Percentiles rank a stretch among this genome's conserved stretches.
phyloP scores from a whole-genome alignment of 2,113 vertebrate species.

The Gymnocephalus cernua region DNA sequence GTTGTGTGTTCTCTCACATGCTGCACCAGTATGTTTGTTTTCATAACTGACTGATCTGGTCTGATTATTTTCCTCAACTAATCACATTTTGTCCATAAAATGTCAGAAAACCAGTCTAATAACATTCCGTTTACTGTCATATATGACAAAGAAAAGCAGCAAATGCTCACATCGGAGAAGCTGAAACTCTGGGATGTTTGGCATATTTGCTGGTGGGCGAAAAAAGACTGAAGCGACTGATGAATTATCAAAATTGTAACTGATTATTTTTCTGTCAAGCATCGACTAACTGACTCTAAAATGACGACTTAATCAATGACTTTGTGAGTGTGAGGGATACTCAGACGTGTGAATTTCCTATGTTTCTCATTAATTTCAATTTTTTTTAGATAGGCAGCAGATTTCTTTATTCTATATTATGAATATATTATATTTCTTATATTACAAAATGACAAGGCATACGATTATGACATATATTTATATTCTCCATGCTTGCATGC shows the following conservation, averaged over 20 bases:
- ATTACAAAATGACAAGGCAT: neutral
- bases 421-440: neutral
- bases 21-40: neutral
- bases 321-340: neutral
- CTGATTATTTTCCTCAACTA: neutral
- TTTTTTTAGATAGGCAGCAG: neutral
- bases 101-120: neutral
- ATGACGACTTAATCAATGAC: neutral
- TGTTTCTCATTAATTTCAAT: neutral
- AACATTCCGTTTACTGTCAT: neutral
- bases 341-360: neutral
- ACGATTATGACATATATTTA: slow-evolving; percentile 2
- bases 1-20: neutral
- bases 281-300: slow-evolving; percentile 1
- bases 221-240: neutral
- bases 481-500: slow-evolving; percentile 1
- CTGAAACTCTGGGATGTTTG: neutral
- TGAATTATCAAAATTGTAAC: neutral
- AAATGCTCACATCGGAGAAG: neutral
- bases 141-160: neutral
- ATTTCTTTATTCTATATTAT: neutral
- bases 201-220: neutral
- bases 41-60: neutral
- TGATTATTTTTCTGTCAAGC: neutral
- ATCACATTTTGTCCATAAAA: neutral